Evolutionary conservation across 2,888 invertebrate species (phyloP).

Genomic region (Campoletis raptor): DNA sequence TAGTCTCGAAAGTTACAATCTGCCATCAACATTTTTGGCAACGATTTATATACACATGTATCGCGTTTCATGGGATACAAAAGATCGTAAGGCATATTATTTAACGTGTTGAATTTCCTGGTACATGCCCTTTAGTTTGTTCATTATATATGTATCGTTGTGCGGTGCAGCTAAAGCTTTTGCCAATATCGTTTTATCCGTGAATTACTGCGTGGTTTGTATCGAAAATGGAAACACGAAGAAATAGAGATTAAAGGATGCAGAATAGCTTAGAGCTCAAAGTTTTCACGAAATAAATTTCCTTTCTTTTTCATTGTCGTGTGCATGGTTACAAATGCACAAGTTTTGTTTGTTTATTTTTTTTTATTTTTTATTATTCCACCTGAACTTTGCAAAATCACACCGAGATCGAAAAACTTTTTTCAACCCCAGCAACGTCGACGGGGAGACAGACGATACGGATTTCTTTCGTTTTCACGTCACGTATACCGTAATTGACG

Average conservation of each 20-base stretch:
- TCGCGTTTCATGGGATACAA: background rate
- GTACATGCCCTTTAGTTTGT: background rate
- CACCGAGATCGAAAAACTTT: conserved; percentile 42
- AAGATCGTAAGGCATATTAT: background rate
- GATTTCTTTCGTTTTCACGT: conserved; percentile 61
- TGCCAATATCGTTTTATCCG: conserved; percentile 52
- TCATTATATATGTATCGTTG: background rate
- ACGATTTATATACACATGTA: background rate
- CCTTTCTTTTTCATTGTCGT: conserved; percentile 45
- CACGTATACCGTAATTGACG: conserved; percentile 66
- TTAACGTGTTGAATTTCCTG: background rate
- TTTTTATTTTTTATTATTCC: background rate
- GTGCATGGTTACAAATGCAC: conserved; percentile 1
- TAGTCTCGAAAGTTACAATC: conserved; percentile 48
- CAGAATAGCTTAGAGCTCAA: background rate
- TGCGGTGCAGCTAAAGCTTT: conserved; percentile 25
- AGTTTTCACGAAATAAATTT: conserved; percentile 58
- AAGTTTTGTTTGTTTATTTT: no score
- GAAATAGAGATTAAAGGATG: background rate
- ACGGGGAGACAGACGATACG: conserved; percentile 33
- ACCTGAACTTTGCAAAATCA: conserved; percentile 5
- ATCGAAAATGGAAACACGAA: conserved; percentile 41
- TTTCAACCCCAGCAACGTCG: conserved; percentile 7
- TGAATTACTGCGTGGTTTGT: conserved; percentile 55
- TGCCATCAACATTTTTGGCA: conserved; percentile 40